Conservation (phyloP, 2,797 vertebrate genomes). For the Meda fulgida region DNA sequence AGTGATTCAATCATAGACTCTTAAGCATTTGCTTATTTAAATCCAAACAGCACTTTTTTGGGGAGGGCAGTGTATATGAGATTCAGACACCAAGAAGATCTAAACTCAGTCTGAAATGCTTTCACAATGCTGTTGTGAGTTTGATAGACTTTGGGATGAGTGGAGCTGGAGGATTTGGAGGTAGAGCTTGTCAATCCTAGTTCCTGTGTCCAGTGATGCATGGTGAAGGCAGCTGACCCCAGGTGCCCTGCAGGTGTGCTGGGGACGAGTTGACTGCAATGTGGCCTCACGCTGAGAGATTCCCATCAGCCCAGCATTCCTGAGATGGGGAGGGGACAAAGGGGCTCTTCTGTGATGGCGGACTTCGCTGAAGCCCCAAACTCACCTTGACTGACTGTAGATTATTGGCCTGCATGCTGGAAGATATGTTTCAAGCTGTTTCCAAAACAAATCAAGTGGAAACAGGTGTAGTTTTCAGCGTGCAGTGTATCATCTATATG, state of each 20-base stretch:
- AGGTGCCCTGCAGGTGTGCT: conserved; percentile 68
- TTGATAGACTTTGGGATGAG: not conserved
- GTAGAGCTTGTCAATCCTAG: not conserved
- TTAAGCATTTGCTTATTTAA: too few species aligned
- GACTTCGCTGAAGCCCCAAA: conserved; percentile 46
- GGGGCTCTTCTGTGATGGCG: conserved; percentile 58
- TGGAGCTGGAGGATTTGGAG: conserved; percentile 17
- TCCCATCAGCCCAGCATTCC: conserved; percentile 66
- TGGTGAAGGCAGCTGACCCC: conserved; percentile 61
- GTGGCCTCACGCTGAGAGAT: conserved; percentile 65
- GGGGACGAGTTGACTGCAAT: conserved; percentile 62
- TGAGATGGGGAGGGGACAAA: conserved; percentile 57
- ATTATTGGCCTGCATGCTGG: conserved; percentile 49
- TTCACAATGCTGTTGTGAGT: not conserved
- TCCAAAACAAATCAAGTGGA: conserved; percentile 61
- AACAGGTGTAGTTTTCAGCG: conserved; percentile 59
- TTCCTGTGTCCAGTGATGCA: conserved; percentile 51
- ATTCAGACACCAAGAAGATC: not conserved
- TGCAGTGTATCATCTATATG: conserved; percentile 28
- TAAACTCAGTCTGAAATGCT: not conserved
- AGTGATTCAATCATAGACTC: too few species aligned
- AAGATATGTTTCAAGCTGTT: conserved; percentile 50
- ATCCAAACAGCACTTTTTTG: too few species aligned
- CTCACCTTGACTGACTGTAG: conserved; percentile 57
- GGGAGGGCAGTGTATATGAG: not conserved